Base-by-base conservation (phyloP, 1,140 invertebrate species). In the Papilio machaon region DNA sequence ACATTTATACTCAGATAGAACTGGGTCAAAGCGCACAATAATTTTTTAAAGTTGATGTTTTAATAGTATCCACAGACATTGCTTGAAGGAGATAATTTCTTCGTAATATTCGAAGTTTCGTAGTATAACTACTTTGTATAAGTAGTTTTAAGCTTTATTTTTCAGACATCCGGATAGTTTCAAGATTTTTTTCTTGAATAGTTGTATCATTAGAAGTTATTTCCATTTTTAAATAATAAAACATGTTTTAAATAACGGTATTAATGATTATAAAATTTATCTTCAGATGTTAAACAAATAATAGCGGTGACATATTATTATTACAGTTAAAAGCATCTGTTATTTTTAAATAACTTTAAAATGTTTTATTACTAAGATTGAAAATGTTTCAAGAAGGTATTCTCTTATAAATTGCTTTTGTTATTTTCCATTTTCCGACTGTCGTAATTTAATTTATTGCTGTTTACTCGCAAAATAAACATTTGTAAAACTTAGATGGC, bases 1-100 rank as follows among this genome's bases (percentile, higher is more conserved):
- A 67, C 19, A 60, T 60, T 60, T 60, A 58, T 19, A 49, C 17
- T n/a, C 6, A 8, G 17, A 58, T 4, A 64, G 23, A 67, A 67
- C 10, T 67, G n/a, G 30, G 64, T 67, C 64, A 75, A 79, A 79
- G 67, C 60, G 77, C 46, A 64, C 15, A 64, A 78, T 78, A 78
- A 58, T 78, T 79, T 79, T 79, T 79, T 64, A n/a, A 43, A 79
- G 77, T n/a, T 10, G 43, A 64, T 43, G 58, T 79, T 79, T 79
- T 67, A 79, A 67, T 67, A 79, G 54, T 79, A 67, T 79, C 19
- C 58, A 64, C 77, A 67, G 77, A 43, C 11, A 79, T 79, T 79
- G 38, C 77, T 67, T 23, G 58, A 23, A 17, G 76, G 46, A 43
- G 54, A 79, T 79, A 67, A 79, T 79, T 79, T 64, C 77, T 79